Conservation (phyloP, 2,113 vertebrate genomes). For the Corythoichthys haematopterus region DNA sequence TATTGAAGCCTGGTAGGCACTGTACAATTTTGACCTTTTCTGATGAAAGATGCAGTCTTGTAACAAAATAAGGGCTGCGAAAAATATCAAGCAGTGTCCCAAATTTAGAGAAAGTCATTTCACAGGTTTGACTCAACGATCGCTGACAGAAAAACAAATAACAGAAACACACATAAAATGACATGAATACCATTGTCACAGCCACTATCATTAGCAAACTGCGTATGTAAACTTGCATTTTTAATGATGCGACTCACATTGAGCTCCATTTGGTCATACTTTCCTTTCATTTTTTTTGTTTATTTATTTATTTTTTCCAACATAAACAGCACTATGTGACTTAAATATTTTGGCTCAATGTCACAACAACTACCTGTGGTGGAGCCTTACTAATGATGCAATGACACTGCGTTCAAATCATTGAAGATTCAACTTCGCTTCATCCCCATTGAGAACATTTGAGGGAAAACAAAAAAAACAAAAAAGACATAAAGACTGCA, state of each 20-base stretch:
- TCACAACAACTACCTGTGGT: not conserved
- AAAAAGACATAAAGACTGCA: not conserved
- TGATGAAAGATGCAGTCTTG: not conserved
- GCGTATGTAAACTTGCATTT: not conserved
- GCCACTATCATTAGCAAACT: not conserved
- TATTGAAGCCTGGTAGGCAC: not conserved
- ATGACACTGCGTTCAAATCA: not conserved
- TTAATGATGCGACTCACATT: not conserved
- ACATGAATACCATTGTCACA: not conserved
- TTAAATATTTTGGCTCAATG: not conserved
- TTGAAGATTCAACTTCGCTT: not conserved
- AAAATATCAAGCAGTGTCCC: not conserved
- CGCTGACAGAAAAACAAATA: not conserved
- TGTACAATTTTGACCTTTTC: slow-evolving; percentile 2
- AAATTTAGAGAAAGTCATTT: not conserved
- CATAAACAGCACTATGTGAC: not conserved
- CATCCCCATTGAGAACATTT: not conserved
- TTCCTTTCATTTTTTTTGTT: not conserved
- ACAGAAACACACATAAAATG: not conserved
- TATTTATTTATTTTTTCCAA: not conserved
- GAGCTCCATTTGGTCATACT: not conserved
- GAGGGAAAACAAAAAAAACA: not conserved
- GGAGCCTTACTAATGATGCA: not conserved
- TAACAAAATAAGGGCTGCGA: not conserved
- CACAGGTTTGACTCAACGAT: not conserved